Conservation (phyloP, 2,797 vertebrate genomes). For the Tapera naevia region DNA sequence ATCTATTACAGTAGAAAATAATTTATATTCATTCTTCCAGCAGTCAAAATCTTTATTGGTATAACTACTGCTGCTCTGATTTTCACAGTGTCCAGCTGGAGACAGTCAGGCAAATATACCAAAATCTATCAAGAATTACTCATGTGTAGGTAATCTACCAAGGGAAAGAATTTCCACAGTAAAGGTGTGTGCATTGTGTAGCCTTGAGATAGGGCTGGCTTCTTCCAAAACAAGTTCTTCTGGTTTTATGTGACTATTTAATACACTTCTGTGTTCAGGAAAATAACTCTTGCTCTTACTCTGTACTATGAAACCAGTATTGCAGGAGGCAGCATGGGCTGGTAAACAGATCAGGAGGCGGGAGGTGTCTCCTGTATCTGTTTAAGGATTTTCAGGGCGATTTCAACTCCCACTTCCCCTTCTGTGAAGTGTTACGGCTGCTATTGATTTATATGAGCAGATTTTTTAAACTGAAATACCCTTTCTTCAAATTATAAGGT, state of each 20-base stretch:
- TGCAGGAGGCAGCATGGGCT: conserved; percentile 9
- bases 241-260: conserved; percentile 44
- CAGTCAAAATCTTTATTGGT: not conserved
- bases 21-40: not conserved
- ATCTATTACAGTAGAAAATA: not conserved
- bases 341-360: not conserved
- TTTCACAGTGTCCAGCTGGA: not conserved
- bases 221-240: conserved; percentile 56
- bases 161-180: conserved; percentile 7
- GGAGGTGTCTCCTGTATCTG: not conserved
- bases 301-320: not conserved
- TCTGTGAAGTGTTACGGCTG: not conserved
- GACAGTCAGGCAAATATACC: not conserved
- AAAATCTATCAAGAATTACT: not conserved
- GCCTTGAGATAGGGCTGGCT: conserved; percentile 48
- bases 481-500: not conserved
- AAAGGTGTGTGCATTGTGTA: not conserved
- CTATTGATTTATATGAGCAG: not conserved
- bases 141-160: not conserved
- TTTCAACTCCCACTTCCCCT: conserved; percentile 5
- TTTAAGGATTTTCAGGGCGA: not conserved
- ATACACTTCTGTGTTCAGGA: conserved; percentile 23
- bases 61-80: not conserved
- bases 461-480: not conserved
- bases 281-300: conserved; percentile 17